These are phyloP conservation scores for Steatocranus sp. DNA, from an alignment of 2,797 vertebrate species.

Conservation along the genomic window DNA sequence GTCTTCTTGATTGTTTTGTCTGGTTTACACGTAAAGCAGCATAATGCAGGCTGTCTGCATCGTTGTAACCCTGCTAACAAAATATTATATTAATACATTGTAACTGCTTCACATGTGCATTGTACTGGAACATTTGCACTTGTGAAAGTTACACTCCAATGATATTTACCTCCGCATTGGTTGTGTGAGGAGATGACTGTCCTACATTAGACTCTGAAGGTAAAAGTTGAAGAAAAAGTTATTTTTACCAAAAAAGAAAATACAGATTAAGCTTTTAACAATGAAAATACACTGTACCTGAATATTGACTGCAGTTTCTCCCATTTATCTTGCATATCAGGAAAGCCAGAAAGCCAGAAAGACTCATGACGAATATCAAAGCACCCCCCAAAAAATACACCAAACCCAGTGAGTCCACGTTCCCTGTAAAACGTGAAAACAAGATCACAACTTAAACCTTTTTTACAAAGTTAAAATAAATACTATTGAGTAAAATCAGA, in stretches of 20 bases:
- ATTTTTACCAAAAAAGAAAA: fast-evolving
- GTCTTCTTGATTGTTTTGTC: neutral
- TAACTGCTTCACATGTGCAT: fast-evolving
- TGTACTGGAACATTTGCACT: fast-evolving
- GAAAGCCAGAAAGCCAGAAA: neutral
- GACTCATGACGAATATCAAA: neutral
- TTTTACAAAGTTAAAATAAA: neutral
- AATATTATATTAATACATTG: fast-evolving
- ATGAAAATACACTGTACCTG: neutral
- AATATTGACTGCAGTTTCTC: neutral
- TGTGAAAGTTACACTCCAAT: neutral
- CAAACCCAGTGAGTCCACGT: fast-evolving
- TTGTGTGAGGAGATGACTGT: neutral
- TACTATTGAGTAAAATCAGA: neutral
- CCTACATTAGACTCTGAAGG: neutral
- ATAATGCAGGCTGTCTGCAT: neutral
- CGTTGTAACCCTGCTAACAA: neutral
- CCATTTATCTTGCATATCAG: neutral
- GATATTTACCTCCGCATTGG: neutral
- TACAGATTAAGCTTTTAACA: fast-evolving
- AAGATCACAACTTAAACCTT: fast-evolving
- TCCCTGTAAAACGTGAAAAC: neutral
- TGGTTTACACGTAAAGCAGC: neutral
- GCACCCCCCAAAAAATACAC: conserved; percentile 4
- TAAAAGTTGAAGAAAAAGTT: neutral